Evolutionary conservation across 2,888 invertebrate genomes (phyloP), one percentile per base, ranked within the genome.

Genomic region (Rhyacophila evoluta): DNA sequence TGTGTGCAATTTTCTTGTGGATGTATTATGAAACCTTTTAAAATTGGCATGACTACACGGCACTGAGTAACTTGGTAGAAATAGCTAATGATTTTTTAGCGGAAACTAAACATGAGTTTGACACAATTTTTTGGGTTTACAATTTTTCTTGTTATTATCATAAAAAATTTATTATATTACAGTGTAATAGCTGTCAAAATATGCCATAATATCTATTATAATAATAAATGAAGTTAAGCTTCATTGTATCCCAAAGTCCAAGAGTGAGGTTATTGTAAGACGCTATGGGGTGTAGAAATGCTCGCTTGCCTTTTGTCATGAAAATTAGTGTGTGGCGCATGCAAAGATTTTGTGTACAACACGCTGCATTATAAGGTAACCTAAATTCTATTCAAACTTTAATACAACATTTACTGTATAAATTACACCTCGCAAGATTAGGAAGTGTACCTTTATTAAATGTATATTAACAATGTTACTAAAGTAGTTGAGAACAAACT

Each of bases 371-470:
- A 55, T 55, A 55, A 55, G 55, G 55, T 55, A 55, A 55, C 55
- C 55, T 55, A 55, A 19, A 55, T 55, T 55, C 55, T 25, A 55
- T 55, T 55, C 55, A 55, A 55, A 55, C 55, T 55, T 55, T 55
- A 55, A 55, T 55, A 55, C 25, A 19, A 55, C 55, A 19, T 19
- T 55, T 6, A 25, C 55, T 55, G 55, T 55, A 55, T 55, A 55
- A 55, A 55, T 55, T 55, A 55, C 19, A 55, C 55, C 55, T 25
- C 55, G 10, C 55, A 55, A 55, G 55, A 55, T 55, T 55, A 55
- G 55, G 55, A 55, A 55, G 55, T 55, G 25, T 55, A 55, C 55
- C 55, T 55, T 55, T 55, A 55, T 55, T 55, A 55, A 55, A 55
- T 55, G 55, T 55, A 55, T 55, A 55, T 55, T 55, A 55, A 55